These are phyloP conservation scores for Tachina fera DNA, from an alignment of 2,888 invertebrate species.

Conservation along the genomic window DNA sequence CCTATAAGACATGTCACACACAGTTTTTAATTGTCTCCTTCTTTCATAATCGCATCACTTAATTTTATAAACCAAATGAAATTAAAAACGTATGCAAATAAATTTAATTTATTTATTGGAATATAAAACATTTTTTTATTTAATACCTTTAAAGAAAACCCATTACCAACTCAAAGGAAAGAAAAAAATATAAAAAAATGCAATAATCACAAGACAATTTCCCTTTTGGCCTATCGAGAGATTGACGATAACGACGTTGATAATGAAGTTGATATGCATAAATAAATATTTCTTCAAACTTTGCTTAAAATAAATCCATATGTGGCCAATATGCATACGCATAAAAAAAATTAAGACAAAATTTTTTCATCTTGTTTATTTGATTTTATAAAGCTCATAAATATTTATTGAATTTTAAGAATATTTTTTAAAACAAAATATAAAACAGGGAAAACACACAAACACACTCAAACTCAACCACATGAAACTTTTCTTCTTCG, in stretches of 20 bases:
- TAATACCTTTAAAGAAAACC: conserved; percentile 14
- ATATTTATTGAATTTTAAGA: conserved; percentile 82
- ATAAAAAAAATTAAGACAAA: conserved; percentile 5
- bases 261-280: conserved; percentile 40
- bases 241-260: not conserved
- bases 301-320: conserved; percentile 63
- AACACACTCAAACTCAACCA: conserved; percentile 35
- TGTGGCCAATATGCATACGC: conserved; percentile 49
- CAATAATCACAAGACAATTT: conserved; percentile 33
- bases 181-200: not conserved
- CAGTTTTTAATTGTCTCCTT: too few species aligned
- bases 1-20: too few species aligned
- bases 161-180: conserved; percentile 21
- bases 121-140: not conserved
- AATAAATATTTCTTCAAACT: conserved; percentile 43
- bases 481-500: conserved; percentile 34
- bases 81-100: conserved; percentile 16
- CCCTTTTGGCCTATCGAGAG: conserved; percentile 53
- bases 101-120: conserved; percentile 31
- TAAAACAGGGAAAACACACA: not conserved
- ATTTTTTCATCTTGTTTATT: conserved; percentile 53
- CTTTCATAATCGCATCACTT: not conserved
- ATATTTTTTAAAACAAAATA: conserved; percentile 73
- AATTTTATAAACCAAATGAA: conserved; percentile 3
- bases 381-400: conserved; percentile 77